A percentile compares a stretch with the other conserved stretches of the same genome.
Evolutionary conservation across 2,113 vertebrate genomes (phyloP).

Genomic region (Castor canadensis): DNA sequence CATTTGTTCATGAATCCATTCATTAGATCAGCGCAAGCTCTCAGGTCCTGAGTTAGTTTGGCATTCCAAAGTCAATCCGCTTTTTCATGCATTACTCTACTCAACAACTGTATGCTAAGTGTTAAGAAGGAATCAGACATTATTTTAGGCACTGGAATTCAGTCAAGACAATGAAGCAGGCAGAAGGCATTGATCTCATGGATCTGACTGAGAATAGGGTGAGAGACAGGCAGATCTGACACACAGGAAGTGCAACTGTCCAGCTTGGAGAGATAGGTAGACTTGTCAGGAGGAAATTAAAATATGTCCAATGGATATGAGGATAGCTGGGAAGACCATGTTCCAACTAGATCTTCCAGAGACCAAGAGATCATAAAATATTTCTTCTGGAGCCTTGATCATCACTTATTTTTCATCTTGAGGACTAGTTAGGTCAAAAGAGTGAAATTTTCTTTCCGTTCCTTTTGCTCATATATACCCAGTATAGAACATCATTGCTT

Average conservation of each 20-base stretch:
- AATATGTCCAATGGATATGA: not conserved
- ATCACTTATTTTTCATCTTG: not conserved
- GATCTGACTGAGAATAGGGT: not conserved
- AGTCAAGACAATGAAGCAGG: not conserved
- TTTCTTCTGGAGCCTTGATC: not conserved
- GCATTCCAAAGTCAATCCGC: not conserved
- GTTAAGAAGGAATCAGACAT: not conserved
- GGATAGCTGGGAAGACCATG: not conserved
- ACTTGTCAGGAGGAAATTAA: not conserved
- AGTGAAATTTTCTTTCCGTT: not conserved
- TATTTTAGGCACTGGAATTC: not conserved
- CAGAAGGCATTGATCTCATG: not conserved
- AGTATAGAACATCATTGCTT: not conserved
- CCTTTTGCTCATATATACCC: not conserved
- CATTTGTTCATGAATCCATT: not conserved
- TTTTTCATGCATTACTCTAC: not conserved
- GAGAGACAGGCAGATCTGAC: not conserved
- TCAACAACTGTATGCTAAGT: not conserved
- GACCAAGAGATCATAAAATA: not conserved
- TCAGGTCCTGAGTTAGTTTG: not conserved
- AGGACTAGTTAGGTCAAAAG: not conserved
- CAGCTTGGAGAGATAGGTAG: not conserved
- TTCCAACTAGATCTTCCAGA: not conserved
- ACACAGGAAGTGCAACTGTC: fast-evolving
- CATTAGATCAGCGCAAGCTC: not conserved